Evolutionary conservation across 1,140 invertebrate genomes (phyloP).

Genomic region (Apis cerana): DNA sequence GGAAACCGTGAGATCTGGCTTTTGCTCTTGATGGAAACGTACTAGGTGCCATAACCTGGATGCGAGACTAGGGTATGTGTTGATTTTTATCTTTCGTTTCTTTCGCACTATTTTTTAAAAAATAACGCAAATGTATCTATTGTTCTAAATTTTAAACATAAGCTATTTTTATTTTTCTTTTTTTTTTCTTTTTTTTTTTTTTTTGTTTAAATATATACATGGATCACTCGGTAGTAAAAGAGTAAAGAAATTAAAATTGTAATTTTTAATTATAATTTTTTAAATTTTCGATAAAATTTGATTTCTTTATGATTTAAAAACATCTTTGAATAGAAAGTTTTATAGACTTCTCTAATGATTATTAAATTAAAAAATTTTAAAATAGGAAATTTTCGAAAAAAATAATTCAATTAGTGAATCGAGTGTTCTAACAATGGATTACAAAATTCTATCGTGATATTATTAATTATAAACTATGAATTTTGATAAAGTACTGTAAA

Average conservation of each 20-base stretch:
- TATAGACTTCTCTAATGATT: too few relatives aligned
- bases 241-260: too few relatives aligned
- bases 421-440: not conserved
- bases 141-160: too few relatives aligned
- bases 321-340: too few relatives aligned
- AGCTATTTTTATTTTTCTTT: too few relatives aligned
- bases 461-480: not conserved
- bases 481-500: constrained; percentile 23
- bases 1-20: constrained; percentile 2
- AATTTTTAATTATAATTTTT: too few relatives aligned
- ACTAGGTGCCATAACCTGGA: not conserved
- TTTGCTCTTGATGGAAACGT: constrained; percentile 24
- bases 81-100: not conserved
- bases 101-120: not conserved
- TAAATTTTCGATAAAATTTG: too few relatives aligned
- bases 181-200: not conserved
- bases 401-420: not conserved
- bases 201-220: not conserved
- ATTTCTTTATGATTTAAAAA: too few relatives aligned
- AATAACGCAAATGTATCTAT: not conserved
- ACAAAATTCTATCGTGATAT: not conserved
- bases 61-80: constrained; percentile 30
- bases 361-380: not conserved
- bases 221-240: too few relatives aligned
- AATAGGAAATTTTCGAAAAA: not conserved